phyloP scores from a whole-genome alignment of 2,888 invertebrate species.

The Trissonchulus latispiculum region DNA sequence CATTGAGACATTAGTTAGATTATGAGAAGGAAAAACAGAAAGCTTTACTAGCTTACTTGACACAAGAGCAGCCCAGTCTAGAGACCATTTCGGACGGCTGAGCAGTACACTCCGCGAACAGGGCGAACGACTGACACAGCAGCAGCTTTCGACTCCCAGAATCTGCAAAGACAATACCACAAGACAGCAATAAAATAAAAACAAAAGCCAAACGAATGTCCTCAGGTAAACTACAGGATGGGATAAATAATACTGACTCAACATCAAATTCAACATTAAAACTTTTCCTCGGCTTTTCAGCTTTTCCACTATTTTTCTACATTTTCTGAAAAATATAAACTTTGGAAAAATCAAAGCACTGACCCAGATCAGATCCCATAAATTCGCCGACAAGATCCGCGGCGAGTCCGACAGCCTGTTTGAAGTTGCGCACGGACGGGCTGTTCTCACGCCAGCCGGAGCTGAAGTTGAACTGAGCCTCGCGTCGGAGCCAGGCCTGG shows the following conservation, averaged over 20 bases:
- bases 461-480: slow-evolving; percentile 30
- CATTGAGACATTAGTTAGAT: too few relatives aligned
- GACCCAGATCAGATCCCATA: too few relatives aligned
- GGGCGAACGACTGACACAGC: slow-evolving; percentile 68
- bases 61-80: slow-evolving; percentile 78
- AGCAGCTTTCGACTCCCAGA: slow-evolving; percentile 59
- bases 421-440: slow-evolving; percentile 70
- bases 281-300: too few relatives aligned
- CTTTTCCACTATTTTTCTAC: not conserved
- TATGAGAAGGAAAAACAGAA: slow-evolving; percentile 76
- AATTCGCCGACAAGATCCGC: slow-evolving; percentile 81
- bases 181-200: too few relatives aligned
- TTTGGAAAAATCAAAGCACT: too few relatives aligned
- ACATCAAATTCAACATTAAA: too few relatives aligned
- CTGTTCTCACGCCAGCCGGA: slow-evolving; percentile 27
- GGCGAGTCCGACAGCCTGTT: slow-evolving; percentile 83
- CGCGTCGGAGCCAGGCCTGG: slow-evolving; percentile 76
- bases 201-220: too few relatives aligned
- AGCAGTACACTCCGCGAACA: slow-evolving; percentile 78
- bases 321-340: not conserved
- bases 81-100: slow-evolving; percentile 82
- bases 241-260: too few relatives aligned
- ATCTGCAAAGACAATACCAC: too few relatives aligned
- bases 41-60: slow-evolving; percentile 61
- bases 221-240: too few relatives aligned